Base-by-base conservation (phyloP, 2,797 vertebrate species). In the Botia kubotai region DNA sequence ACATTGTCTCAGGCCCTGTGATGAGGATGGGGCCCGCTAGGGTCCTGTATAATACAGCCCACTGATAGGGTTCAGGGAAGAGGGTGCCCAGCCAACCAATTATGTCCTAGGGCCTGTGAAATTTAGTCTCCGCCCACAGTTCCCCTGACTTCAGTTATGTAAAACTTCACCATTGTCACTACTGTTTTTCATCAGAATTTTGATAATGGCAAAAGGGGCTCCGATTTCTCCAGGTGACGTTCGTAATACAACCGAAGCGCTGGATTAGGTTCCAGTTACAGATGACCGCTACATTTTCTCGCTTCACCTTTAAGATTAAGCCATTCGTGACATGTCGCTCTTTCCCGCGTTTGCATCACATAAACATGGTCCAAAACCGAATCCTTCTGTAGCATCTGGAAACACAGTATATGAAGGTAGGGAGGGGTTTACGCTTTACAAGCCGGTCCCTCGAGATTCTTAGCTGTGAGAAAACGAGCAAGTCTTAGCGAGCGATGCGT, bases 401-500 rank as follows among this genome's bases (percentile, higher is more conserved):
- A 72, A 23, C 66, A 66, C 50, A 69, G 29, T 12, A 21, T 21
- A 62, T 48, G 29, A 52, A 68, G 43, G 29, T 29, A 16, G 52
- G 50, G 65, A 50, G 62, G 1, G 52, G 14, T 14, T 14, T 21
- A 43, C 33, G n/a, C 63, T 12, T 36, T 2, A 62, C 6, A 13
- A 29, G 12, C 6, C 62, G 26, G 17, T 11, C 13, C 39, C 6
- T 43, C 2, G 16, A 21, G 0, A 26, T 14, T 0, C 6, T 26
- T 65, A 1, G 70, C 88, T 74, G 29, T 63, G 50, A 76, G 77
- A 46, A 68, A 68, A 73, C 5, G 3, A 7, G n/a, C n/a, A 14
- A 2, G 67, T 26, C 48, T 69, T 11, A 48, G n/a, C n/a, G 23
- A 69, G 26, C 5, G 19, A 23, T 12, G 43, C 21, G 43, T n/a